phyloP scores from a whole-genome alignment of 2,888 invertebrate genomes.

The Craniophora ligustri region DNA sequence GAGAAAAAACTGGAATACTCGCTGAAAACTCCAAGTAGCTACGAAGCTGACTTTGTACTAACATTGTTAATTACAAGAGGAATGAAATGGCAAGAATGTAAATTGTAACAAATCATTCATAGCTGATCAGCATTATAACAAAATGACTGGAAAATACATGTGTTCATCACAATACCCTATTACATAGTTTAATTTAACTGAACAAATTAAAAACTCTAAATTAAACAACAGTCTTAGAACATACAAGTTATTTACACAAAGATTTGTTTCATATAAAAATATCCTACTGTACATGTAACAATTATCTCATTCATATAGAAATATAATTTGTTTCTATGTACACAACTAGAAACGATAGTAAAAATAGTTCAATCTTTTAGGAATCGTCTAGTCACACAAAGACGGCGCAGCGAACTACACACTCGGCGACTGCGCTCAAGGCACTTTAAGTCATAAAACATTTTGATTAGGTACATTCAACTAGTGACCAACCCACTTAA shows the following conservation, averaged over 20 bases:
- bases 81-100: constrained; percentile 43
- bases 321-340: constrained; percentile 84
- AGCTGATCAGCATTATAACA: constrained; percentile 48
- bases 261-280: constrained; percentile 82
- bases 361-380: constrained; percentile 85
- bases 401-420: constrained; percentile 63
- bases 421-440: constrained; percentile 54
- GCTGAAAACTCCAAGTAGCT: constrained; percentile 12
- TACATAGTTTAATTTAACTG: constrained; percentile 75
- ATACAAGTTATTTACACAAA: constrained; percentile 87
- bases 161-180: constrained; percentile 72
- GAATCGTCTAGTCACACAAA: constrained; percentile 73
- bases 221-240: constrained; percentile 88
- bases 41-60: constrained; percentile 16
- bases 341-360: constrained; percentile 84
- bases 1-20: constrained; percentile 14
- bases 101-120: constrained; percentile 18
- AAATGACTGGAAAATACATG: constrained; percentile 87
- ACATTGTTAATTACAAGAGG: constrained; percentile 3
- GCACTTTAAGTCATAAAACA: constrained; percentile 55
- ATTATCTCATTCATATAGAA: constrained; percentile 82
- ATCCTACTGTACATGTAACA: constrained; percentile 87
- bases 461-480: too few species aligned
- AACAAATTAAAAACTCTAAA: constrained; percentile 87
- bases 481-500: constrained; percentile 27